A percentile compares a stretch with the other conserved stretches of the same genome.
Evolutionary conservation across 1,140 invertebrate species (phyloP).

Genomic region (Bombus picipes): DNA sequence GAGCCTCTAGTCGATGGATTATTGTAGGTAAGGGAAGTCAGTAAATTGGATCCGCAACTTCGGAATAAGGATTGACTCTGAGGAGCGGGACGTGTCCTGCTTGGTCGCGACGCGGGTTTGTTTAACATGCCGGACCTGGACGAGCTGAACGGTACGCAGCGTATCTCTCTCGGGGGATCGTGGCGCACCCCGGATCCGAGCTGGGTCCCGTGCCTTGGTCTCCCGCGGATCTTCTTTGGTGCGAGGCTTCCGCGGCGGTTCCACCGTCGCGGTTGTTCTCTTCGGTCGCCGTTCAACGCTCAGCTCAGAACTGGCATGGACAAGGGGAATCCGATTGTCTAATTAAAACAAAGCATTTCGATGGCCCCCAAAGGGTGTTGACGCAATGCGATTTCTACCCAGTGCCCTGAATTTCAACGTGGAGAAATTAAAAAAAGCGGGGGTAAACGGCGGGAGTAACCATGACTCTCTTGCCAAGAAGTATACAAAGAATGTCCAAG

Average conservation of each 20-base stretch:
- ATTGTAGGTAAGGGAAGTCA: conserved; percentile 91
- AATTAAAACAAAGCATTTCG: conserved; percentile 51
- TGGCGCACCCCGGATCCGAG: conserved; percentile 59
- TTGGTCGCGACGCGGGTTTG: conserved; percentile 80
- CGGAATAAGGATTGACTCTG: conserved; percentile 91
- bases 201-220: conserved; percentile 74
- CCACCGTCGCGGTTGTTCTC: conserved; percentile 51
- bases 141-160: conserved; percentile 57
- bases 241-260: conserved; percentile 62
- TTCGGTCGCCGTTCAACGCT: conserved; percentile 85
- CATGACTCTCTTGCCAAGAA: too few species aligned
- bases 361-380: conserved; percentile 77
- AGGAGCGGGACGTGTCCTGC: conserved; percentile 87
- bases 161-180: too few species aligned
- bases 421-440: conserved; percentile 82
- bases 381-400: conserved; percentile 90
- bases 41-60: conserved; percentile 92
- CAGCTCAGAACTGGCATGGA: conserved; percentile 90
- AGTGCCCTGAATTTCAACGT: conserved; percentile 81
- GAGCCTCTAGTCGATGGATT: too few species aligned
- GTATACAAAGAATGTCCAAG: too few species aligned
- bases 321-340: conserved; percentile 77
- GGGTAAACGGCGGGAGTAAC: too few species aligned
- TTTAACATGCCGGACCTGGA: conserved; percentile 79
- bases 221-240: conserved; percentile 71